phyloP scores from a whole-genome alignment of 2,113 vertebrate genomes.

The Cettia cetti region DNA sequence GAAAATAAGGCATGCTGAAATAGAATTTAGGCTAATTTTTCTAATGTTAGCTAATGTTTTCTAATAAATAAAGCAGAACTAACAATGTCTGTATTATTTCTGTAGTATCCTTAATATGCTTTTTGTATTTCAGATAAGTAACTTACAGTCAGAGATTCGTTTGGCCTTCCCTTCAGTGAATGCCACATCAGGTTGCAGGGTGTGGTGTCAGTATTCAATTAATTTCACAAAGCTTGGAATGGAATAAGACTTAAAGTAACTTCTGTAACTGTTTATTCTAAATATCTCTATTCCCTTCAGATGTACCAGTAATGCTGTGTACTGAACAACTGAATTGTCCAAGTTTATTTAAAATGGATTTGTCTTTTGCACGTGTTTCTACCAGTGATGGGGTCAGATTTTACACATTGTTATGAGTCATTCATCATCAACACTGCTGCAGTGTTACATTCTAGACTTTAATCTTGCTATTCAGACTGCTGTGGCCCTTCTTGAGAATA shows the following conservation, averaged over 20 bases:
- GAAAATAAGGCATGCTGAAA: not conserved
- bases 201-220: not conserved
- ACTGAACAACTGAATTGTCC: not conserved
- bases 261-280: not conserved
- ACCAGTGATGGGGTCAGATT: not conserved
- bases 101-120: not conserved
- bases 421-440: not conserved
- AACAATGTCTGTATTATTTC: not conserved
- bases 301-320: not conserved
- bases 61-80: not conserved
- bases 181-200: not conserved
- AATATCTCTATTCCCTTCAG: not conserved
- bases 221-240: not conserved
- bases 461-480: not conserved
- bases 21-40: not conserved
- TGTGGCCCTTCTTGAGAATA: not conserved
- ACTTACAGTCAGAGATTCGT: not conserved
- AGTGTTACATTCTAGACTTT: not conserved
- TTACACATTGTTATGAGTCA: not conserved
- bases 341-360: not conserved
- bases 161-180: not conserved
- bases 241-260: not conserved
- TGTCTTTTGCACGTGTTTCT: not conserved
- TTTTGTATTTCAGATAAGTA: not conserved
- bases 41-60: too few species aligned